Evolutionary conservation across 2,113 vertebrate species (phyloP).

Genomic region (Myrmophylax atrothorax): DNA sequence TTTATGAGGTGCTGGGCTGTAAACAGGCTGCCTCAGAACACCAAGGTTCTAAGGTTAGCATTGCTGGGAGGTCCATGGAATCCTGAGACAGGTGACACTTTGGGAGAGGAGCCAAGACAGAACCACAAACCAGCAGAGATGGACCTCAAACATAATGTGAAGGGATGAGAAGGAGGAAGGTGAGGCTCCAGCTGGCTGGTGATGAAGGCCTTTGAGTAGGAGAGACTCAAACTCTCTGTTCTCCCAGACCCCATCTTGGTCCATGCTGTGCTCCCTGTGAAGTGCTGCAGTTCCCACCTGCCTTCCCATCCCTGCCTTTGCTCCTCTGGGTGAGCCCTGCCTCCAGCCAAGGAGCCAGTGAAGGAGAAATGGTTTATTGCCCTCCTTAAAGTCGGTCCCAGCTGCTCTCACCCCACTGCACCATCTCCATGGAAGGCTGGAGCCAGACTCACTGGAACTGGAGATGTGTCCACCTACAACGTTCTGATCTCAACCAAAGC

Average conservation of each 20-base stretch:
- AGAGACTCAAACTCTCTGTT: neutral
- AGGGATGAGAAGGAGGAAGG: neutral
- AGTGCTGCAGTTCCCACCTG: neutral
- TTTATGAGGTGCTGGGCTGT: neutral
- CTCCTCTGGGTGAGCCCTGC: neutral
- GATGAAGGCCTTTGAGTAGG: neutral
- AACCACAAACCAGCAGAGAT: neutral
- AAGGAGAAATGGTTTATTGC: neutral
- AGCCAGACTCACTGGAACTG: neutral
- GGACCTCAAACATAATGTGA: no score
- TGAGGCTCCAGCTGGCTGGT: rapidly evolving
- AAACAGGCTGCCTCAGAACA: neutral
- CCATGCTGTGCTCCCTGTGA: no score
- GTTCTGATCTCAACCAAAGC: neutral
- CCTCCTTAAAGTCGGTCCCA: neutral
- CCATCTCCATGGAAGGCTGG: neutral
- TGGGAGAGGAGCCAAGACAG: neutral
- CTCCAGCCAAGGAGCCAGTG: neutral
- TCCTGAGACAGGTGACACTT: neutral
- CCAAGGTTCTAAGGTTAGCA: neutral
- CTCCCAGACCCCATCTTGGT: neutral
- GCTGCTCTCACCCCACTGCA: neutral
- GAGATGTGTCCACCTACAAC: neutral
- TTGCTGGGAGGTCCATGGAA: neutral
- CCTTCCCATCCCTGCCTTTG: neutral